Base-by-base conservation (phyloP, 2,797 vertebrate genomes). In the Hylomyscus alleni region DNA sequence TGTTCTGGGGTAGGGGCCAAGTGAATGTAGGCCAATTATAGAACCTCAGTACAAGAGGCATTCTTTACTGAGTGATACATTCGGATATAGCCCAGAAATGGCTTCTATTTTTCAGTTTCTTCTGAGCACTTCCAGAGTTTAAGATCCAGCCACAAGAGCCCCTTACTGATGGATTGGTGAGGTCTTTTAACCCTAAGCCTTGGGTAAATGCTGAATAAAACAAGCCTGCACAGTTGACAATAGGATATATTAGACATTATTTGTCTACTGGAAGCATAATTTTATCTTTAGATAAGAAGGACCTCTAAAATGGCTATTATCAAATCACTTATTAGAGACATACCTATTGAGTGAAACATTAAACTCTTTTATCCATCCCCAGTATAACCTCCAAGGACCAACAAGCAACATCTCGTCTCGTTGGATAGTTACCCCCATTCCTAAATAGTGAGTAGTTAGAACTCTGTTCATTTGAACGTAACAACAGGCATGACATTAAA, bases 331-430 rank as follows among this genome's bases (percentile, higher is more conserved):
- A 75, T 91, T 90, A 60, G 78, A 95, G 56, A 62, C n/a, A 50
- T 56, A 31, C 13, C 50, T 86, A 22, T 60, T 72, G 19, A 82
- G n/a, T 89, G 89, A 83, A 56, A 76, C 88, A n/a, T 60, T 88
- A 40, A 91, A 80, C n/a, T 56, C 15, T 89, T 92, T 40, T 22
- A 94, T 91, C 17, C n/a, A 94, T 91, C 17, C n/a, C 50, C 67
- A 15, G 85, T 75, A 52, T 80, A 84, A 89, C 22, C 26, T 91
- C 47, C 13, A 56, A 86, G 44, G 37, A 58, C 52, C 65, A 69
- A 52, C 24, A 65, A 87, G 76, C 34, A 72, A 72, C 80, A 50
- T 44, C 31, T 34, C 67, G 4, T 58, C 92, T 47, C 56, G n/a
- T 44, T 60, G 90, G 73, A 47, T 20, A 92, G 40, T 60, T 93